These are phyloP conservation scores for Drosophila histrio DNA, from an alignment of 2,888 invertebrate species.

Conservation along the genomic window DNA sequence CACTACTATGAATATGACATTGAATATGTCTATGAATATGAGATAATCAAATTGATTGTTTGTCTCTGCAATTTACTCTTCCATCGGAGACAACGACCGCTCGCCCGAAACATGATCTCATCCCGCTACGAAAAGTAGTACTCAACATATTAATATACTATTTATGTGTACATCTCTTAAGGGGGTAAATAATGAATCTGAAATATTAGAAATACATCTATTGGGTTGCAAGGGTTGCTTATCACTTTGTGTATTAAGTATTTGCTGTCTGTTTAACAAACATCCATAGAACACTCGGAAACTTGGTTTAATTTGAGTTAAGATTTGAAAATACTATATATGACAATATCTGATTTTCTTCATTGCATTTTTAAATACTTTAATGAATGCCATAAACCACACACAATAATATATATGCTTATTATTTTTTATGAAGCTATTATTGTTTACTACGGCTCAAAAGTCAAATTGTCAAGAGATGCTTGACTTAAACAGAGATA, in stretches of 20 bases:
- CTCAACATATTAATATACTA: neutral
- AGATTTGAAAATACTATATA: neutral
- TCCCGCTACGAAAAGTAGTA: constrained; percentile 4
- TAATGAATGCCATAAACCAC: too few relatives aligned
- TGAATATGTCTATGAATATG: constrained; percentile 1
- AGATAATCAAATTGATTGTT: constrained; percentile 50
- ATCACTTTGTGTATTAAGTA: constrained; percentile 22
- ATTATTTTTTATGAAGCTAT: neutral
- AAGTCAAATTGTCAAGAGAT: too few relatives aligned
- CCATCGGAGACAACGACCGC: constrained; percentile 11
- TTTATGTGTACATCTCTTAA: neutral
- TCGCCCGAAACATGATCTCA: constrained; percentile 63
- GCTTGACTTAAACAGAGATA: too few relatives aligned
- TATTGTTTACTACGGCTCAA: neutral
- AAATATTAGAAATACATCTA: neutral
- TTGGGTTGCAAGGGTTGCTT: constrained; percentile 55
- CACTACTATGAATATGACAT: constrained; percentile 28
- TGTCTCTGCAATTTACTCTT: constrained; percentile 3
- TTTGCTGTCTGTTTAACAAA: constrained; percentile 22
- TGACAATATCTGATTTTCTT: neutral
- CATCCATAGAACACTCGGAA: neutral
- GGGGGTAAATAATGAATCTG: neutral
- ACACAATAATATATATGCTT: too few relatives aligned
- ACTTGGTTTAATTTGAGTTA: neutral
- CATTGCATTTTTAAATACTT: neutral